Percentiles rank a stretch among this genome's conserved stretches.
Evolutionary conservation across 2,113 vertebrate species (phyloP).

Genomic region (Mionectes macconnelli): DNA sequence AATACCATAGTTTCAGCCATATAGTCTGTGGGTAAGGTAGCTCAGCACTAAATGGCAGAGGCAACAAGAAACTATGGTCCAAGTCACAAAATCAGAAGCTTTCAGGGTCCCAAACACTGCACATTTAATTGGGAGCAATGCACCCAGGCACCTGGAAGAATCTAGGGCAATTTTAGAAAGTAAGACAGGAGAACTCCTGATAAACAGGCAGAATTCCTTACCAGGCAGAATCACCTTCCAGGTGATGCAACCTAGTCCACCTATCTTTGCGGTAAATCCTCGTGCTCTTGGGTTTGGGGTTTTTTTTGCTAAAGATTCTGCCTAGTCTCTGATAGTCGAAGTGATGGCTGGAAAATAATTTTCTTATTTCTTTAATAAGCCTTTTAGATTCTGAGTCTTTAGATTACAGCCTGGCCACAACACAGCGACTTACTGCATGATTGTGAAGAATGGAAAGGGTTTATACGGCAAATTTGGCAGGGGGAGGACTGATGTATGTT

Average conservation of each 20-base stretch:
- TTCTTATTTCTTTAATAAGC: neutral
- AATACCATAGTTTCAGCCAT: neutral
- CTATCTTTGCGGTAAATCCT: neutral
- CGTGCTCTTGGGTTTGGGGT: accelerated
- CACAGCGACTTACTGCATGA: neutral
- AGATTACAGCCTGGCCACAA: neutral
- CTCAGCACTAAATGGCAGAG: neutral
- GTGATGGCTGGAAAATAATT: neutral
- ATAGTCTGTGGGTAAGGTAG: neutral
- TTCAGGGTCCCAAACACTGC: neutral
- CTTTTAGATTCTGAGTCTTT: neutral
- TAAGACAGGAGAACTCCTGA: neutral
- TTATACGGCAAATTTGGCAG: accelerated
- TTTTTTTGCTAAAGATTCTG: neutral
- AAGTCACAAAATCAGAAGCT: neutral
- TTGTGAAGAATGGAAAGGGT: neutral
- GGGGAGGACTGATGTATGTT: too few species aligned
- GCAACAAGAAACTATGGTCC: neutral
- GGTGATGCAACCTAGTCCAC: neutral
- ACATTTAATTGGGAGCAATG: neutral
- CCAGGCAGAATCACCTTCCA: too few species aligned
- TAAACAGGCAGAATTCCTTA: neutral
- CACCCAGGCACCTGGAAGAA: neutral
- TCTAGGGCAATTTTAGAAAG: neutral
- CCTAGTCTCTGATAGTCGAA: neutral